Conservation (phyloP, 2,113 vertebrate species). For the Rhinoderma darwinii region DNA sequence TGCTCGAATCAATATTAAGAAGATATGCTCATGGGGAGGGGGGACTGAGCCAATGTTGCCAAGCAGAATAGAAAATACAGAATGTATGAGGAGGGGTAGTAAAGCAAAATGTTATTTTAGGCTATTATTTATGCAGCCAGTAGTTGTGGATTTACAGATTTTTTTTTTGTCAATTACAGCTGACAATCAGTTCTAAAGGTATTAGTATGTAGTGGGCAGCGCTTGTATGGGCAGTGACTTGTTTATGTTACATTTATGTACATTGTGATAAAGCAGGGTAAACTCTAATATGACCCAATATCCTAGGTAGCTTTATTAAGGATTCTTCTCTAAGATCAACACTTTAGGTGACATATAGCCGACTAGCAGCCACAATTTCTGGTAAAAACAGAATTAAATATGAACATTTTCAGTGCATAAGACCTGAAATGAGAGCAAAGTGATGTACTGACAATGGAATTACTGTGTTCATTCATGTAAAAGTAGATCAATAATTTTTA, state of each 20-base stretch:
- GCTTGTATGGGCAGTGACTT: too few relatives aligned
- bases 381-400: too few relatives aligned
- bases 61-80: not conserved
- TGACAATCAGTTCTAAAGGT: too few relatives aligned
- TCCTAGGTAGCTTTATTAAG: too few relatives aligned
- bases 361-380: too few relatives aligned
- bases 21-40: not conserved
- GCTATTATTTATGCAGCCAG: not conserved
- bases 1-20: conserved; percentile 40
- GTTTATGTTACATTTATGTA: too few relatives aligned
- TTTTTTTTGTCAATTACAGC: not conserved
- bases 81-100: not conserved
- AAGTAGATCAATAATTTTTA: conserved; percentile 23
- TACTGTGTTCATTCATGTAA: conserved; percentile 2
- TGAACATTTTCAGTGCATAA: too few relatives aligned
- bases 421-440: not conserved
- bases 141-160: not conserved
- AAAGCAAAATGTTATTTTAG: not conserved
- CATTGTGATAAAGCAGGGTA: too few relatives aligned
- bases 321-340: too few relatives aligned
- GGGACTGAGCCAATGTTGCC: conserved; percentile 5
- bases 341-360: too few relatives aligned
- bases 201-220: too few relatives aligned
- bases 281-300: too few relatives aligned
- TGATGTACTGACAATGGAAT: conserved; percentile 1